phyloP scores from a whole-genome alignment of 2,113 vertebrate genomes.

The Eonycteris spelaea region DNA sequence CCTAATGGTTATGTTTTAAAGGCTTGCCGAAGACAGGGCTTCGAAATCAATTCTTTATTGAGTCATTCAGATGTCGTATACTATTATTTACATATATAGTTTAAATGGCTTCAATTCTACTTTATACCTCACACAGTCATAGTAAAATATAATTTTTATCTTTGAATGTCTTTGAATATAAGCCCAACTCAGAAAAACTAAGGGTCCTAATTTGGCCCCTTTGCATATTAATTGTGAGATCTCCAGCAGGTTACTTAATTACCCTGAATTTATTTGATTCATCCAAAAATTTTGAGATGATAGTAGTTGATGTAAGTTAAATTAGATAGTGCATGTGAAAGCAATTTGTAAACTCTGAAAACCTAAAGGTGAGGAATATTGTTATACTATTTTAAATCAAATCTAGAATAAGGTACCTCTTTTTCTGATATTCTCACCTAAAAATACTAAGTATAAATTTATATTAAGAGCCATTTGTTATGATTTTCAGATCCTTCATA shows the following conservation, averaged over 20 bases:
- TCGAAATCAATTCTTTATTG: background rate
- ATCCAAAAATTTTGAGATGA: background rate
- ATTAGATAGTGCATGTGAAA: background rate
- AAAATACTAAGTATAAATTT: background rate
- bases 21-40: background rate
- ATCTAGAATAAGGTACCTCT: background rate
- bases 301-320: background rate
- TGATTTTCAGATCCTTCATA: slow-evolving; percentile 29
- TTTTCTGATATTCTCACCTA: background rate
- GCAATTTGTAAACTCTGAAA: background rate
- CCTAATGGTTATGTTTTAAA: background rate
- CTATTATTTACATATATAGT: background rate
- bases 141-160: background rate
- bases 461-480: background rate
- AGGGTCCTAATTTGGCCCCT: background rate
- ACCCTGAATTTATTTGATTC: background rate
- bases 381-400: background rate
- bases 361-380: background rate
- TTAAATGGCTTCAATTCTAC: background rate
- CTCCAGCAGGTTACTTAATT: background rate
- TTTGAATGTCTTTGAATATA: background rate
- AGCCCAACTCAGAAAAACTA: background rate
- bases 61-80: background rate
- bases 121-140: background rate
- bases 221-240: background rate